Conservation (phyloP, 2,888 invertebrate species). For the Metalampra italica region DNA sequence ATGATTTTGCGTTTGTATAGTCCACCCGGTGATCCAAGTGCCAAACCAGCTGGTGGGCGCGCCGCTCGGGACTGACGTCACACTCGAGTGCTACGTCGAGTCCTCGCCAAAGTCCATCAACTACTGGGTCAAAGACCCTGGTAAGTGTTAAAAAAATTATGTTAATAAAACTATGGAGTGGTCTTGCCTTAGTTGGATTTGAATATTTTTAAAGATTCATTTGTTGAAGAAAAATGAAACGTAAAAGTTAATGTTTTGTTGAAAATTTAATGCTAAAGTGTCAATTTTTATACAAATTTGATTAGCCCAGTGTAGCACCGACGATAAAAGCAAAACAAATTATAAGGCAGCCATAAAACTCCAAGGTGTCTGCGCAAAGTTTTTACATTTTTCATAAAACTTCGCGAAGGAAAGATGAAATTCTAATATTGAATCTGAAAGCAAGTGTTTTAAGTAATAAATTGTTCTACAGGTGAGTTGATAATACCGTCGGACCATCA, state of each 20-base stretch:
- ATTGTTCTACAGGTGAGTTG: conserved; percentile 83
- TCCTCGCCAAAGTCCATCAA: conserved; percentile 93
- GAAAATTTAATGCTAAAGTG: conserved; percentile 10
- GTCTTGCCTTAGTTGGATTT: background rate
- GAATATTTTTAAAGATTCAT: background rate
- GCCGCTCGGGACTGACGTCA: conserved; percentile 90
- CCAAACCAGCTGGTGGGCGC: conserved; percentile 95
- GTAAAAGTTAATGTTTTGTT: no score
- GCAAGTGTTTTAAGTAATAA: conserved; percentile 65
- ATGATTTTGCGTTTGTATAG: conserved; percentile 68
- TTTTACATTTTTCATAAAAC: conserved; percentile 78
- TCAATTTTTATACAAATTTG: conserved; percentile 42
- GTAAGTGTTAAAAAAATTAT: conserved; percentile 49
- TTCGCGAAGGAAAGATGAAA: conserved; percentile 65
- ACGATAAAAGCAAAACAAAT: conserved; percentile 70
- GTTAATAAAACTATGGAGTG: background rate
- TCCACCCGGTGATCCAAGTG: conserved; percentile 93
- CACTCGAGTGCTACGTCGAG: conserved; percentile 92
- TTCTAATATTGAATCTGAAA: conserved; percentile 75
- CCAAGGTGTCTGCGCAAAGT: conserved; percentile 69
- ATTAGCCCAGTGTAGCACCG: conserved; percentile 51
- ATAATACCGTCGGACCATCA: conserved; percentile 91
- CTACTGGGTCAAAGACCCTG: conserved; percentile 91
- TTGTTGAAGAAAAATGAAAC: no score
- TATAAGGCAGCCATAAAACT: conserved; percentile 73